Base-by-base conservation (phyloP, 2,113 vertebrate species). In the Lepidothrix coronata region DNA sequence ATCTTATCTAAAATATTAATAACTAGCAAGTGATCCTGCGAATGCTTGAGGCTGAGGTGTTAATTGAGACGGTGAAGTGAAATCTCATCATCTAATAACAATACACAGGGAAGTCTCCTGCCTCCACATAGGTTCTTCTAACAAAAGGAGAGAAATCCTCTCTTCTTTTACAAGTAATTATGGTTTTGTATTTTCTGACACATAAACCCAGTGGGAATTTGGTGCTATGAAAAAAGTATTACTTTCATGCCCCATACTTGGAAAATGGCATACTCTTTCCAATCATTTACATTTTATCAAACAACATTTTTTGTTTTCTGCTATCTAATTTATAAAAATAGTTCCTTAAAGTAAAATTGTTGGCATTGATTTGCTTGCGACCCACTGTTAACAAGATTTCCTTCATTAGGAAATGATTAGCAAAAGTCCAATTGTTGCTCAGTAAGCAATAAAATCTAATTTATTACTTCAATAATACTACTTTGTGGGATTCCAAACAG, bases 391-490 rank as follows among this genome's bases (percentile, higher is more conserved):
- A 77, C 30, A 81, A 85, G 77, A 91, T 85, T 87, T 94, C 33
- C 83, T 93, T 94, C 80, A 82, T 95, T 91, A 79, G 30, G 30
- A 78, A 76, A 89, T 87, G n/a, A 91, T 93, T 82, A 96, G 37
- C 84, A 92, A 9, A 96, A 92, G 61, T 89, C 79, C 76, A 93
- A 61, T 82, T 0, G 0, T 76, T 92, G 67, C 58, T 94, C 73
- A 68, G 54, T 94, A 93, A 91, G 83, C 76, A 93, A 87, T 86
- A 93, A 94, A 91, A 91, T 86, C 62, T 89, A 91, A 96, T 92
- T 95, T 96, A 94, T 95, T 62, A 86, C 80, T 91, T 96, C 93
- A 95, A 54, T 96, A 94, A 94, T 58, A 39, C 14, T 58, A 48
- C 86, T 54, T 92, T 85, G 80, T 21, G 11, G 79, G 73, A 87